Conservation (phyloP, 2,797 vertebrate species). For the Cryptoblepharus egeriae region DNA sequence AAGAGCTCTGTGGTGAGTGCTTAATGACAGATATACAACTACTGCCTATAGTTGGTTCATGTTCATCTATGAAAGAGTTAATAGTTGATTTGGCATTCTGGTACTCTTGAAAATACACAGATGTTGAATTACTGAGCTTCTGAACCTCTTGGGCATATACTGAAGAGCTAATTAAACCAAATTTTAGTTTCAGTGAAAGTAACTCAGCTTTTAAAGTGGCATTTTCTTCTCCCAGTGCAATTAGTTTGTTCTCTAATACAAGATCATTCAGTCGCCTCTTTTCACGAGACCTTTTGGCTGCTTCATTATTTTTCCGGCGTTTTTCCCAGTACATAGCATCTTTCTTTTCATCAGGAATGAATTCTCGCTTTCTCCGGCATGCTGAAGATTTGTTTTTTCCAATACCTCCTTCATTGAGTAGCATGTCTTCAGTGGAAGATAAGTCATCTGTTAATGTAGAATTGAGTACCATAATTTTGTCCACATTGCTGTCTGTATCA, state of each 20-base stretch:
- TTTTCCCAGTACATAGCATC: conserved; percentile 96
- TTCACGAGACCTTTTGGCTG: conserved; percentile 95
- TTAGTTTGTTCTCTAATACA: conserved; percentile 95
- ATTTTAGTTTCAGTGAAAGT: conserved; percentile 91
- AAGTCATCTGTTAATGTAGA: conserved; percentile 82
- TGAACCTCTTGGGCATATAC: conserved; percentile 91
- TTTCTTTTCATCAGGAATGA: conserved; percentile 97
- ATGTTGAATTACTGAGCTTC: conserved; percentile 82
- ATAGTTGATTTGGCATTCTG: conserved; percentile 73
- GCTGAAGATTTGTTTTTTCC: conserved; percentile 81
- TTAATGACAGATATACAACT: conserved; percentile 96
- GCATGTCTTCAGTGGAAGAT: conserved; percentile 80
- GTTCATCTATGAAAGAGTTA: conserved; percentile 77
- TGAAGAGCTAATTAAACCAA: conserved; percentile 90
- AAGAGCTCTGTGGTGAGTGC: conserved; percentile 88
- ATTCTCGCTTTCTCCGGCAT: conserved; percentile 92
- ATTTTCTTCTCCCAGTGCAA: conserved; percentile 94
- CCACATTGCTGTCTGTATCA: conserved; percentile 78
- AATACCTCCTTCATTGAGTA: conserved; percentile 76
- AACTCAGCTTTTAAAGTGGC: conserved; percentile 91
- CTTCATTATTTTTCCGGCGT: conserved; percentile 96
- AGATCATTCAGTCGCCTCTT: conserved; percentile 95
- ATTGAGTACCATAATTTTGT: conserved; percentile 84
- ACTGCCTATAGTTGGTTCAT: conserved; percentile 80
- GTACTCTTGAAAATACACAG: conserved; percentile 86